A percentile compares a stretch with the other conserved stretches of the same genome.
Evolutionary conservation across 92 coral and sea anemone species (phyloP).

Genomic region (Actinostola sp.): DNA sequence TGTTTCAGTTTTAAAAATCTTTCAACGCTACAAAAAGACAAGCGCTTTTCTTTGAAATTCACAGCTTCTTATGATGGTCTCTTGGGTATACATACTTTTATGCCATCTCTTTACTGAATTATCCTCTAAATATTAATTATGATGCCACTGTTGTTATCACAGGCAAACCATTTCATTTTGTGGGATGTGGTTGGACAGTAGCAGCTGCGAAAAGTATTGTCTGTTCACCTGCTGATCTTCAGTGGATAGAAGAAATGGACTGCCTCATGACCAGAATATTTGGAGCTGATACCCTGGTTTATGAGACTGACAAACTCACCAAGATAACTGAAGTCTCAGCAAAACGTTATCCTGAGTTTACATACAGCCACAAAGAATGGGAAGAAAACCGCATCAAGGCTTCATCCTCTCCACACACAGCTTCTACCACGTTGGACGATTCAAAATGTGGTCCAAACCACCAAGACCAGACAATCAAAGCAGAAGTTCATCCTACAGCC

Average conservation of each 20-base stretch:
- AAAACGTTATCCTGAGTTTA: slow-evolving; percentile 23
- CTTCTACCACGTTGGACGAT: too few species aligned
- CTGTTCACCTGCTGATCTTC: slow-evolving; percentile 16
- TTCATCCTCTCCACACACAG: background rate
- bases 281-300: slow-evolving; percentile 32
- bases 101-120: background rate
- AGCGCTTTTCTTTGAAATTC: too few species aligned
- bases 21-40: background rate
- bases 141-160: background rate
- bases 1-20: background rate
- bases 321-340: slow-evolving; percentile 21
- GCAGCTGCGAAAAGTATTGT: background rate
- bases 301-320: slow-evolving; percentile 28
- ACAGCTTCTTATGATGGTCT: background rate
- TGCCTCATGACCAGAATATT: slow-evolving; percentile 28
- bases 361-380: slow-evolving; percentile 34
- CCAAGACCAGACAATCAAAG: background rate
- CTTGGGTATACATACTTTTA: background rate
- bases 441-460: background rate
- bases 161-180: slow-evolving; percentile 42
- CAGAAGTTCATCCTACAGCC: too few species aligned
- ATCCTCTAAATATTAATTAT: background rate
- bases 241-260: slow-evolving; percentile 39
- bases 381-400: slow-evolving; percentile 1
- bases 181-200: slow-evolving; percentile 57